These are phyloP conservation scores for Moxostoma hubbsi DNA, from an alignment of 2,797 vertebrate genomes.

Conservation along the genomic window DNA sequence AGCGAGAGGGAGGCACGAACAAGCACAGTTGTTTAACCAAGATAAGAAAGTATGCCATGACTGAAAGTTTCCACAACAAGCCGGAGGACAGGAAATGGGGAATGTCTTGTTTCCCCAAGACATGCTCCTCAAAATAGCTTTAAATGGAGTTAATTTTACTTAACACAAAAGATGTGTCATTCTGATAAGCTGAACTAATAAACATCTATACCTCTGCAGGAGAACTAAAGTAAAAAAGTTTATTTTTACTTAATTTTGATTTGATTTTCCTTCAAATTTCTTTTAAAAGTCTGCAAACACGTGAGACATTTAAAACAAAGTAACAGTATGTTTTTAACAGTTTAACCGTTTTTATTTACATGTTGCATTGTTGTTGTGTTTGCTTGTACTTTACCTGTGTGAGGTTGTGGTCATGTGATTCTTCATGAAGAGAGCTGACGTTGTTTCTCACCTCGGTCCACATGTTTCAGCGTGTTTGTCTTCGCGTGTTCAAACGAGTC, in stretches of 20 bases:
- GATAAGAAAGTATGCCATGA: slow-evolving; percentile 51
- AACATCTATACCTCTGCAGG: background rate
- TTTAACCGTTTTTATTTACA: background rate
- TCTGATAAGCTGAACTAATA: background rate
- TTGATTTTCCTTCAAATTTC: background rate
- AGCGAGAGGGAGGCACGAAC: background rate
- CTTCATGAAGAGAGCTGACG: slow-evolving; percentile 3
- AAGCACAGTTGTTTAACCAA: slow-evolving; percentile 47
- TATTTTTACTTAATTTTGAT: background rate
- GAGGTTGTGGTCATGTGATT: slow-evolving; percentile 28
- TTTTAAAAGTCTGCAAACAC: background rate
- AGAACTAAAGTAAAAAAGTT: no score
- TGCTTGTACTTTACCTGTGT: slow-evolving; percentile 47
- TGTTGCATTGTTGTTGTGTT: background rate
- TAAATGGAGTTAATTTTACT: background rate
- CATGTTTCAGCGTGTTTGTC: slow-evolving; percentile 55
- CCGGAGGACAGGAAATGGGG: slow-evolving; percentile 45
- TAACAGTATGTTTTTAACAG: background rate
- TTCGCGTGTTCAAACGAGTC: background rate
- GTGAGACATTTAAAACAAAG: background rate
- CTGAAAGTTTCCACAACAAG: slow-evolving; percentile 51
- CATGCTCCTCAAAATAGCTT: background rate
- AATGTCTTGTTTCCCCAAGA: slow-evolving; percentile 8
- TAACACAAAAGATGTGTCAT: background rate
- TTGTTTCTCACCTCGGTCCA: slow-evolving; percentile 62